These are phyloP conservation scores for Heterotilapia buettikoferi DNA, from an alignment of 2,113 vertebrate species.

Conservation along the genomic window DNA sequence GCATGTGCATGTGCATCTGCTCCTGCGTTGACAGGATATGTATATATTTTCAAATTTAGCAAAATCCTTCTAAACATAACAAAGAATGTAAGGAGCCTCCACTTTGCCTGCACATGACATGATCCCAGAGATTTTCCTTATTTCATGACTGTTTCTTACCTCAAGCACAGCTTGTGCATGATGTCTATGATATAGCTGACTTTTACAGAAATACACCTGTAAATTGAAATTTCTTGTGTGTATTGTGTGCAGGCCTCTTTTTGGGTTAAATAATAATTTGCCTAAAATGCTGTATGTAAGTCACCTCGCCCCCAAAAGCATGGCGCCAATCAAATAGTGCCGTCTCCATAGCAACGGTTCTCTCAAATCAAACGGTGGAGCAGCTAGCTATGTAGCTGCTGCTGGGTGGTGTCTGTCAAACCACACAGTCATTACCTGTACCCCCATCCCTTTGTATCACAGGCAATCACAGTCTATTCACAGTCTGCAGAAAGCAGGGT, in stretches of 20 bases:
- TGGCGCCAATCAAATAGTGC: conserved; percentile 12
- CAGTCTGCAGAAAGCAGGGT: not conserved
- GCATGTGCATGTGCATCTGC: too few relatives aligned
- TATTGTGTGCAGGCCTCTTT: not conserved
- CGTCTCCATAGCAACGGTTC: conserved; percentile 39
- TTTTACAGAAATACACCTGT: not conserved
- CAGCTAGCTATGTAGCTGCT: conserved; percentile 17
- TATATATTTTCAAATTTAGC: not conserved
- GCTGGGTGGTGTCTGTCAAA: conserved; percentile 46
- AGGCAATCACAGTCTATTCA: conserved; percentile 61
- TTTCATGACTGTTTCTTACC: not conserved
- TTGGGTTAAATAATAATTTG: not conserved
- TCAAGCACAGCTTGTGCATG: accelerated
- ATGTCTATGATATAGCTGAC: not conserved
- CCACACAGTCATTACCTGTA: conserved; percentile 53
- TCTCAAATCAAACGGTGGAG: conserved; percentile 32
- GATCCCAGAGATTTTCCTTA: not conserved
- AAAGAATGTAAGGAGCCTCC: not conserved
- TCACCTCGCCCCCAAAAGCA: not conserved
- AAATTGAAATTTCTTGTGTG: not conserved
- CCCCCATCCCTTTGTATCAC: conserved; percentile 36
- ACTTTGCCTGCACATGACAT: not conserved
- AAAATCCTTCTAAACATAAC: not conserved
- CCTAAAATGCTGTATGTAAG: conserved; percentile 15
- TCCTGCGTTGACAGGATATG: not conserved